A percentile compares a stretch with the other conserved stretches of the same genome.
Evolutionary conservation across 2,888 invertebrate genomes (phyloP).

Genomic region (Nebria brevicollis): DNA sequence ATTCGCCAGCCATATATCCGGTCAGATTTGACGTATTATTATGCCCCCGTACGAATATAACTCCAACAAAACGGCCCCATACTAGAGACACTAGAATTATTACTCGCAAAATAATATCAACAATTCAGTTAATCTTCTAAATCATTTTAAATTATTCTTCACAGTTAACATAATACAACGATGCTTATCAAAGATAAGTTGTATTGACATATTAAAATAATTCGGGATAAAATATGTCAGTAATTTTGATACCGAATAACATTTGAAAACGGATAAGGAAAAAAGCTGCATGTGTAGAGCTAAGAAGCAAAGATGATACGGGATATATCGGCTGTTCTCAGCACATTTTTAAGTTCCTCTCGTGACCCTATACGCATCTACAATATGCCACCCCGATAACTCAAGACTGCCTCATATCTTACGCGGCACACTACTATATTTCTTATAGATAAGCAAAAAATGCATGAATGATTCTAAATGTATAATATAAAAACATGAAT

Average conservation of each 20-base stretch:
- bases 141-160: too few relatives aligned
- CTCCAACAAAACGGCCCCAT: background rate
- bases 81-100: too few relatives aligned
- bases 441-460: conserved; percentile 12
- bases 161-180: too few relatives aligned
- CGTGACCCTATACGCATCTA: conserved; percentile 22
- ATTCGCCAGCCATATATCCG: conserved; percentile 44
- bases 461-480: background rate
- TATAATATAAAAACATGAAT: background rate
- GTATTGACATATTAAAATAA: background rate
- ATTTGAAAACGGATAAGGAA: conserved; percentile 30
- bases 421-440: conserved; percentile 2
- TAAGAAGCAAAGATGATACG: conserved; percentile 8
- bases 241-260: background rate
- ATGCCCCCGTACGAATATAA: conserved; percentile 25
- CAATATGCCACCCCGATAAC: conserved; percentile 40
- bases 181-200: too few relatives aligned
- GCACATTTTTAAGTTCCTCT: conserved; percentile 30
- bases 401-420: conserved; percentile 32
- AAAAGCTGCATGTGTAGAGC: conserved; percentile 29
- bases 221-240: background rate
- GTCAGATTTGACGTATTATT: conserved; percentile 46
- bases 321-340: conserved; percentile 30
- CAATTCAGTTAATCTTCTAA: too few relatives aligned
- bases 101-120: too few relatives aligned